Evolutionary conservation across 2,797 vertebrate species (phyloP).

Genomic region (Delichon dasypus): DNA sequence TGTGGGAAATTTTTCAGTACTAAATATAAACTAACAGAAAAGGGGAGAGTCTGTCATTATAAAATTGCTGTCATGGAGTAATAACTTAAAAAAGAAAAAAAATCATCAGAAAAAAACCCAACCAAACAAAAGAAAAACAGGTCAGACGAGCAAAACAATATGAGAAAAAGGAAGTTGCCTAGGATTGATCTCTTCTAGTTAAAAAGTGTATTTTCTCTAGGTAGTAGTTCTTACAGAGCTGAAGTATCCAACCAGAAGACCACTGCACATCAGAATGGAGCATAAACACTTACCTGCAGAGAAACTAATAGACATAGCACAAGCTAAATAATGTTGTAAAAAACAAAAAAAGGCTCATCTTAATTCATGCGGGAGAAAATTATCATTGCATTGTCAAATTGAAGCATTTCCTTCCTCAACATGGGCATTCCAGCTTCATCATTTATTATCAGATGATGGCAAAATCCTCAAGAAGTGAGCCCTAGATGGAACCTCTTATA

Average conservation of each 20-base stretch:
- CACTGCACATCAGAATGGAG: rapidly evolving
- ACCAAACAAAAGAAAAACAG: background rate
- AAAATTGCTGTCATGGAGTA: background rate
- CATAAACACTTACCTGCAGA: background rate
- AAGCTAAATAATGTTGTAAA: background rate
- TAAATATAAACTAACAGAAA: background rate
- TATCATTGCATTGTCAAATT: background rate
- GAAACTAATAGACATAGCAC: background rate
- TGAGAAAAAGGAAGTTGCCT: background rate
- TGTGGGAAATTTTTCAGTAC: background rate
- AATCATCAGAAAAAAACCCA: background rate
- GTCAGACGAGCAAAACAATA: background rate
- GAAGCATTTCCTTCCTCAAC: background rate
- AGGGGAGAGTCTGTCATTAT: background rate
- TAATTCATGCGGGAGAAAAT: background rate
- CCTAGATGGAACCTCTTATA: background rate
- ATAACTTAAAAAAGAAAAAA: background rate
- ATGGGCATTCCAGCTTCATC: background rate
- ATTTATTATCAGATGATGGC: background rate
- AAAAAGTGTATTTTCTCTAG: background rate
- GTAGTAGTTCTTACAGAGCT: background rate
- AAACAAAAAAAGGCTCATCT: background rate
- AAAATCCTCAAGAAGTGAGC: background rate
- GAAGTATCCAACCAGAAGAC: background rate
- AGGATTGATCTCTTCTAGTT: background rate